Percentiles rank a stretch among this genome's conserved stretches.
Evolutionary conservation across 2,888 invertebrate genomes (phyloP).

Genomic region (Mimachlamys varia): DNA sequence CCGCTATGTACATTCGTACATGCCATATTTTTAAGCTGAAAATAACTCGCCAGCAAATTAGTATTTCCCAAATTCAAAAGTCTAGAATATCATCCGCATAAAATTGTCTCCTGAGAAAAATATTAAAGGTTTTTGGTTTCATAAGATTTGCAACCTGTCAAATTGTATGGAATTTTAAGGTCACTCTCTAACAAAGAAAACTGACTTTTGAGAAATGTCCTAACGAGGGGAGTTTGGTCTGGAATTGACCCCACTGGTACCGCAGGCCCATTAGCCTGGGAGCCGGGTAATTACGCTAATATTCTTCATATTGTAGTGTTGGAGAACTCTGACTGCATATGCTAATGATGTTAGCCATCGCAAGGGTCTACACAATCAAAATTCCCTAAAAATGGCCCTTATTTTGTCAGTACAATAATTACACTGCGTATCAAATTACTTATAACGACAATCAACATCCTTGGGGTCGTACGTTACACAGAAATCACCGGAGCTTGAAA

Average conservation of each 20-base stretch:
- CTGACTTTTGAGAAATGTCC: background rate
- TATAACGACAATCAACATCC: background rate
- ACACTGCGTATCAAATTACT: background rate
- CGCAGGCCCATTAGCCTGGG: background rate
- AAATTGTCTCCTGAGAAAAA: constrained; percentile 23
- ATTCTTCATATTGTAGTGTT: background rate
- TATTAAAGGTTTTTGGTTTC: constrained; percentile 26
- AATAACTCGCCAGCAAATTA: background rate
- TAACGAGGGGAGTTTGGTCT: background rate
- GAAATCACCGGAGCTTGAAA: background rate
- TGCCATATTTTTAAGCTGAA: background rate
- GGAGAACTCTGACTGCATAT: constrained; percentile 1
- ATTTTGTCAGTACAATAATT: background rate
- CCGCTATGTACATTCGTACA: too few relatives aligned
- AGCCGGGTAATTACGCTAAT: background rate
- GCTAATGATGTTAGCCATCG: constrained; percentile 3
- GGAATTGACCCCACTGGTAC: constrained; percentile 19
- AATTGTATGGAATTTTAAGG: constrained; percentile 2
- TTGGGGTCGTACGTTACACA: background rate
- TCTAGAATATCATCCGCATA: constrained; percentile 9
- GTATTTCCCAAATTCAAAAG: constrained; percentile 3
- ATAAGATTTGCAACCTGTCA: constrained; percentile 36
- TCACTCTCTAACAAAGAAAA: background rate
- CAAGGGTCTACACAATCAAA: background rate
- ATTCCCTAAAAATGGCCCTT: background rate